Conservation (phyloP, 2,113 vertebrate genomes). For the Ctenomys sociabilis region DNA sequence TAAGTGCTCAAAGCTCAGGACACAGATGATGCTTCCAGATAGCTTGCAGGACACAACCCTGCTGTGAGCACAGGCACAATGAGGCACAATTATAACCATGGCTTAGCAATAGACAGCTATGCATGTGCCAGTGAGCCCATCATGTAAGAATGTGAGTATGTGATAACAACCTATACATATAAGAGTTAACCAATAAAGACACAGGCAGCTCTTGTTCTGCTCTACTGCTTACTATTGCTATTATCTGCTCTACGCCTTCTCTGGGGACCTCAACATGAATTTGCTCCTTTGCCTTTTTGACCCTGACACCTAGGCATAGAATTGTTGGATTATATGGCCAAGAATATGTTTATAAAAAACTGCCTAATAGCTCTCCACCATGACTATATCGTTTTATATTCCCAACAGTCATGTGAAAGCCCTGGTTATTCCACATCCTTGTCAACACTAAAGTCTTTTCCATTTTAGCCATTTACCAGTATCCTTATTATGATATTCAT, state of each 20-base stretch:
- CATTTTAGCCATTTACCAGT: background rate
- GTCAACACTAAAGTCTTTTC: background rate
- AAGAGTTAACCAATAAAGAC: background rate
- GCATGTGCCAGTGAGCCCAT: background rate
- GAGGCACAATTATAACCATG: background rate
- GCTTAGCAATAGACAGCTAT: background rate
- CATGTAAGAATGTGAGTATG: background rate
- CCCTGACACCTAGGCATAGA: background rate
- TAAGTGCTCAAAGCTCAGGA: background rate
- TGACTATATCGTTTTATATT: background rate
- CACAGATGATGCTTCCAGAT: background rate
- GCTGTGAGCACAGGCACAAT: background rate
- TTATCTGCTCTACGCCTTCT: background rate
- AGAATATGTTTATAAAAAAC: background rate
- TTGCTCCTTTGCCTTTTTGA: background rate
- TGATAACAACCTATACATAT: background rate
- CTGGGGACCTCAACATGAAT: background rate
- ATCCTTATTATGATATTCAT: constrained; percentile 13
- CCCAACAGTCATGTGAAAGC: background rate
- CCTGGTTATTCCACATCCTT: background rate
- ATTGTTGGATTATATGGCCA: background rate
- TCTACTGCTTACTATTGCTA: background rate
- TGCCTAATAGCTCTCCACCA: background rate
- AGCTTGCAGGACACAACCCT: background rate
- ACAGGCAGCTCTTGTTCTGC: background rate